Conservation (phyloP, 2,797 vertebrate genomes). For the Smutsia temminckii region DNA sequence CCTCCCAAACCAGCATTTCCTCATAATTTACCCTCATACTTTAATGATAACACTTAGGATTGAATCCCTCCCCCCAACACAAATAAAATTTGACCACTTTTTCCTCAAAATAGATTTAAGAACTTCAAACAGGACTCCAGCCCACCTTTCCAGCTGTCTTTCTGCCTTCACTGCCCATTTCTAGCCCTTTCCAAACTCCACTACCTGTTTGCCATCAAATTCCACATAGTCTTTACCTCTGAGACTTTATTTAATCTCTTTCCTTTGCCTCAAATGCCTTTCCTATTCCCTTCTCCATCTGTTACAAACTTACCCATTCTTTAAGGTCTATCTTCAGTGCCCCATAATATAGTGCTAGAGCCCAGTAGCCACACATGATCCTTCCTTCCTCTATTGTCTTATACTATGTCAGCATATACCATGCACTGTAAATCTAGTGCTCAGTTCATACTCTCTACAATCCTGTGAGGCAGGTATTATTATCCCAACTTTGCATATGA, state of each 20-base stretch:
- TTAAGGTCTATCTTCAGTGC: background rate
- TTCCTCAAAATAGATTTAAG: constrained; percentile 32
- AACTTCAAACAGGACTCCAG: background rate
- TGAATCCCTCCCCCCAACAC: background rate
- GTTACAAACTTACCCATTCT: background rate
- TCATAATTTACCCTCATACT: background rate
- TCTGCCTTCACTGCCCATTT: background rate
- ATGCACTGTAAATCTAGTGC: background rate
- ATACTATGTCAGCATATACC: background rate
- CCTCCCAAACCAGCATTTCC: background rate
- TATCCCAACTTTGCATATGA: constrained; percentile 19
- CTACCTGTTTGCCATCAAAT: background rate
- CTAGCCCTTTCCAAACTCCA: background rate
- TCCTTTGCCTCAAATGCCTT: background rate
- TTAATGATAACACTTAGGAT: constrained; percentile 18
- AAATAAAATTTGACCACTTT: constrained; percentile 22
- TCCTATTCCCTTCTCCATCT: background rate
- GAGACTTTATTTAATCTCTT: background rate
- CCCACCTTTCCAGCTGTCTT: background rate
- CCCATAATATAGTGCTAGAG: background rate
- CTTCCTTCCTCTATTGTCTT: background rate
- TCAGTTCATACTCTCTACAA: background rate
- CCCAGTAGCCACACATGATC: background rate
- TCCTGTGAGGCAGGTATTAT: constrained; percentile 19
- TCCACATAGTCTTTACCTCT: background rate